These are phyloP conservation scores for Brachirus orientalis DNA, from an alignment of 2,113 vertebrate species.

Conservation along the genomic window DNA sequence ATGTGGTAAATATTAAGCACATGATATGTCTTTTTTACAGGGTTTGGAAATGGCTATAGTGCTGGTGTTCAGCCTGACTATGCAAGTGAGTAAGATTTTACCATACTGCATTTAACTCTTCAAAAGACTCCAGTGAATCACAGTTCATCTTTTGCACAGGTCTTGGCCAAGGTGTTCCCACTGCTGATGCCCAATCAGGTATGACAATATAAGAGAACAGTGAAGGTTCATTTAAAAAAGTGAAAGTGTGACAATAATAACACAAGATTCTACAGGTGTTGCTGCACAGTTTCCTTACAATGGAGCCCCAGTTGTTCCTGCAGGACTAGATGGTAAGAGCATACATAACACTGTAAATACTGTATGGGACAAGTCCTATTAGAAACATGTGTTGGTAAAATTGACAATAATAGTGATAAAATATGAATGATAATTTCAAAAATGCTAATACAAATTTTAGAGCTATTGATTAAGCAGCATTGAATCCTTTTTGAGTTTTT, in stretches of 20 bases:
- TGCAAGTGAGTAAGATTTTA: constrained; percentile 46
- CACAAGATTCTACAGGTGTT: constrained; percentile 36
- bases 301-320: constrained; percentile 58
- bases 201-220: background rate
- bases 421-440: background rate
- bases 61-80: constrained; percentile 62
- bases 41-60: constrained; percentile 52
- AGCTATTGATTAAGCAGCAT: too few species aligned
- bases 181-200: constrained; percentile 62
- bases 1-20: background rate
- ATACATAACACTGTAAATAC: too few species aligned
- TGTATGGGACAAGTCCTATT: too few species aligned
- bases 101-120: background rate
- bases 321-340: constrained; percentile 70
- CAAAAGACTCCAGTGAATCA: background rate
- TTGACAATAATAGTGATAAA: background rate
- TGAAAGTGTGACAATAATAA: background rate
- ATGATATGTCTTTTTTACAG: constrained; percentile 37
- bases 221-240: background rate
- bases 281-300: constrained; percentile 57
- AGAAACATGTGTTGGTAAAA: too few species aligned
- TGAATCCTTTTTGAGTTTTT: too few species aligned
- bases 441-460: too few species aligned
- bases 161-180: constrained; percentile 39
- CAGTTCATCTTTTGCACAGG: constrained; percentile 19